Percentiles rank a stretch among this genome's conserved stretches.
These are phyloP conservation scores for Gila orcuttii DNA, from an alignment of 2,113 vertebrate genomes.

Conservation along the genomic window DNA sequence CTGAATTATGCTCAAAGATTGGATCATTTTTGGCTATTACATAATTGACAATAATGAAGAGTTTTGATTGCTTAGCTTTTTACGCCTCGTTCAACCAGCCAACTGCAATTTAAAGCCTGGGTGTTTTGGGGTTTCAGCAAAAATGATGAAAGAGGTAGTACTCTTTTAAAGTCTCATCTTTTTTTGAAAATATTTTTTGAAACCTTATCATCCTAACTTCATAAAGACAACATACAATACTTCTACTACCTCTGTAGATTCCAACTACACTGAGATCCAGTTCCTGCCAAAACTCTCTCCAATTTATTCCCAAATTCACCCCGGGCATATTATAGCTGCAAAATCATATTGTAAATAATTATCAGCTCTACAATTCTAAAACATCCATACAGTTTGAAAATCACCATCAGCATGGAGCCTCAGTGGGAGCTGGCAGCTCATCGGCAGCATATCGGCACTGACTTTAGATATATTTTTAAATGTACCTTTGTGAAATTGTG, in stretches of 20 bases:
- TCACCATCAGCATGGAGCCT: not conserved
- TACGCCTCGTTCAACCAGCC: not conserved
- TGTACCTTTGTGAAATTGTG: not conserved
- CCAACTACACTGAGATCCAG: not conserved
- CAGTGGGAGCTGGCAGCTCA: not conserved
- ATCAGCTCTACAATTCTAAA: slow-evolving; percentile 1
- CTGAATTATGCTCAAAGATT: not conserved
- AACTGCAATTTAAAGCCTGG: not conserved
- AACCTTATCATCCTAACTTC: not conserved
- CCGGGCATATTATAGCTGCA: not conserved
- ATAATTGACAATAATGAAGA: not conserved
- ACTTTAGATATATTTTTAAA: not conserved
- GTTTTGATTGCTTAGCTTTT: not conserved
- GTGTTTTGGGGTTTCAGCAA: not conserved
- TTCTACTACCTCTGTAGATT: not conserved
- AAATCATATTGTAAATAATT: not conserved
- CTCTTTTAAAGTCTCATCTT: not conserved
- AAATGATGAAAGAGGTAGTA: not conserved
- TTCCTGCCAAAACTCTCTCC: not conserved
- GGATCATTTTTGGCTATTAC: not conserved
- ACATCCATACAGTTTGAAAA: not conserved
- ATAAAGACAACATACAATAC: not conserved
- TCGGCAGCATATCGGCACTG: not conserved
- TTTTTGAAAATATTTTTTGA: not conserved
- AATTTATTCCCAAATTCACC: not conserved